These are phyloP conservation scores for Megalopta genalis DNA, from an alignment of 1,140 invertebrate species.

Conservation along the genomic window DNA sequence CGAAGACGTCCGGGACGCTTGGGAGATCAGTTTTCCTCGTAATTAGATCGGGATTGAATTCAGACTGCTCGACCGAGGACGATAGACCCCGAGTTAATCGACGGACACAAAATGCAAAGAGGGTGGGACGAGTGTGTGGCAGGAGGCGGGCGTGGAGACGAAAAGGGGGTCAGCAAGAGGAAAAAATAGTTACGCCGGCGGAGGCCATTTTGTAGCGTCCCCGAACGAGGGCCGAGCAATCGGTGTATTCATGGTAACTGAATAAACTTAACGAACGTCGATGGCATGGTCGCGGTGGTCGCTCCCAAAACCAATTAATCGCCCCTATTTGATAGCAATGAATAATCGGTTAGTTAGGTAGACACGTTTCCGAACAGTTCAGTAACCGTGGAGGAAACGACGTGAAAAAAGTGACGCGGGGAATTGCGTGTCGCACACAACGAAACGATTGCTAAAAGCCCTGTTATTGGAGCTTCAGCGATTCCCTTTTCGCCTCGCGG, in stretches of 20 bases:
- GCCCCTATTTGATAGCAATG: conserved; percentile 41
- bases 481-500: background rate
- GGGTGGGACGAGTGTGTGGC: too few species aligned
- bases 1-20: conserved; percentile 15
- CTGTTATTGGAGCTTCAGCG: background rate
- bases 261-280: conserved; percentile 48
- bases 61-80: conserved; percentile 52
- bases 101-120: conserved; percentile 24
- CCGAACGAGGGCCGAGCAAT: conserved; percentile 29
- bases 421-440: background rate
- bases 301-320: conserved; percentile 43
- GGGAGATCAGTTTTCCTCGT: conserved; percentile 58
- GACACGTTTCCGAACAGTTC: background rate
- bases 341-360: conserved; percentile 44
- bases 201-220: conserved; percentile 27
- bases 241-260: conserved; percentile 37
- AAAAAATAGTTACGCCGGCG: conserved; percentile 10
- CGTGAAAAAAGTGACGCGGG: background rate
- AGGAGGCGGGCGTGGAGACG: too few species aligned
- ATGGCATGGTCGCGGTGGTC: conserved; percentile 25
- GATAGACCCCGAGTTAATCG: conserved; percentile 50
- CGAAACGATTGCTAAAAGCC: background rate
- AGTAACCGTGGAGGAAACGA: background rate
- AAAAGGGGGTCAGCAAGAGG: background rate
- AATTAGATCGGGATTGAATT: conserved; percentile 64